Evolutionary conservation across 1,140 invertebrate species (phyloP).

Genomic region (Colletes gigas): DNA sequence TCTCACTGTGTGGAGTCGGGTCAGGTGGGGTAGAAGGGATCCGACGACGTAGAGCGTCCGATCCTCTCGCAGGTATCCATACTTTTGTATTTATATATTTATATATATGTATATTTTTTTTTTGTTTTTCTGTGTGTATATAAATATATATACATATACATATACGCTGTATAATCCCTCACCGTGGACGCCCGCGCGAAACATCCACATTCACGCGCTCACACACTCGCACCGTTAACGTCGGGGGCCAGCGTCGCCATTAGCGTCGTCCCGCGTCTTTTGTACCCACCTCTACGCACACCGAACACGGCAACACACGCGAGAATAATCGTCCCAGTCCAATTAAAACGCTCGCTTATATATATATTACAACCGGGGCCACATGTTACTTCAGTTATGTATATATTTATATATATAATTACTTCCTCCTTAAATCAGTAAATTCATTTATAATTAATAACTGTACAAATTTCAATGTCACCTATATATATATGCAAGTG

Average conservation of each 20-base stretch:
- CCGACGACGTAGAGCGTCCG: constrained; percentile 48
- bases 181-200: constrained; percentile 39
- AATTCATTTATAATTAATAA: constrained; percentile 81
- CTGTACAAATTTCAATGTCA: constrained; percentile 81
- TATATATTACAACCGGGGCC: constrained; percentile 72
- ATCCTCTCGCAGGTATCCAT: constrained; percentile 53
- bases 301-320: constrained; percentile 50
- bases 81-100: constrained; percentile 44
- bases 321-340: constrained; percentile 58
- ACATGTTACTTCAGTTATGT: constrained; percentile 69
- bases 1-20: constrained; percentile 23
- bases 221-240: constrained; percentile 3
- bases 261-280: constrained; percentile 2
- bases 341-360: constrained; percentile 60
- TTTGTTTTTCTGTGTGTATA: constrained; percentile 44
- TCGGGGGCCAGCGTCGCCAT: not conserved
- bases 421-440: constrained; percentile 78
- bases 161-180: constrained; percentile 35
- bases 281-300: constrained; percentile 34
- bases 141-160: constrained; percentile 49
- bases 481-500: constrained; percentile 78
- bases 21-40: constrained; percentile 44
- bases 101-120: constrained; percentile 26
- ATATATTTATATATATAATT: constrained; percentile 74
- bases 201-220: constrained; percentile 17